Percentiles rank a stretch among this genome's conserved stretches.
Evolutionary conservation across 2,113 vertebrate species (phyloP).

Genomic region (Dicerorhinus sumatrensis): DNA sequence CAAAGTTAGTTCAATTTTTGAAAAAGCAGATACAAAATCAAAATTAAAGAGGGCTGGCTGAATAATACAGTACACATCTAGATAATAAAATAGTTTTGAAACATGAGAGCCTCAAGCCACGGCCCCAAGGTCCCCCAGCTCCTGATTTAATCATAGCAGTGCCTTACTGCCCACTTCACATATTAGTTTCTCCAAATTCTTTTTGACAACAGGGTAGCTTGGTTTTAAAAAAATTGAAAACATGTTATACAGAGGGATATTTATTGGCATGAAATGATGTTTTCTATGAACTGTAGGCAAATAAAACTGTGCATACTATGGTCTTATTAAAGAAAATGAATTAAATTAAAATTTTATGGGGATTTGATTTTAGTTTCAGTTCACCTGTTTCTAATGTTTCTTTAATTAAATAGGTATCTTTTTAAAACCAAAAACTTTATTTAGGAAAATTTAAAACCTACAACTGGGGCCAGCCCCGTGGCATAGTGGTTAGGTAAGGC

Average conservation of each 20-base stretch:
- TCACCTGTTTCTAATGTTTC: slow-evolving; percentile 35
- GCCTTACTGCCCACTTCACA: not conserved
- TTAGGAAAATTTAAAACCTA: not conserved
- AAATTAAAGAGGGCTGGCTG: not conserved
- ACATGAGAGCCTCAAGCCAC: not conserved
- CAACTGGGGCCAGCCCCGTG: not conserved
- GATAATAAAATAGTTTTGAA: not conserved
- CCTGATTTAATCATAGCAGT: not conserved
- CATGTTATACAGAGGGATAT: not conserved
- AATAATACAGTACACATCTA: not conserved
- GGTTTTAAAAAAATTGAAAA: not conserved
- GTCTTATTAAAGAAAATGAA: not conserved
- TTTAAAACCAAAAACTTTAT: not conserved
- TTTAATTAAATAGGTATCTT: not conserved
- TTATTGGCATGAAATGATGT: slow-evolving; percentile 14
- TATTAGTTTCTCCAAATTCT: not conserved
- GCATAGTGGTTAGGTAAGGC: too few relatives aligned
- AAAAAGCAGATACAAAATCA: not conserved
- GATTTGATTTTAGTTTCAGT: not conserved
- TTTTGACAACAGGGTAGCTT: not conserved
- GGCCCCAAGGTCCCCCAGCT: not conserved
- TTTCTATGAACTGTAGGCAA: not conserved
- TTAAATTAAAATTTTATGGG: not conserved
- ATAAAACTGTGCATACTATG: not conserved
- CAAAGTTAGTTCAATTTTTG: not conserved